Percentiles rank a stretch among this genome's conserved stretches.
phyloP scores from a whole-genome alignment of 2,888 invertebrate species.

The Pachymerium ferrugineum region DNA sequence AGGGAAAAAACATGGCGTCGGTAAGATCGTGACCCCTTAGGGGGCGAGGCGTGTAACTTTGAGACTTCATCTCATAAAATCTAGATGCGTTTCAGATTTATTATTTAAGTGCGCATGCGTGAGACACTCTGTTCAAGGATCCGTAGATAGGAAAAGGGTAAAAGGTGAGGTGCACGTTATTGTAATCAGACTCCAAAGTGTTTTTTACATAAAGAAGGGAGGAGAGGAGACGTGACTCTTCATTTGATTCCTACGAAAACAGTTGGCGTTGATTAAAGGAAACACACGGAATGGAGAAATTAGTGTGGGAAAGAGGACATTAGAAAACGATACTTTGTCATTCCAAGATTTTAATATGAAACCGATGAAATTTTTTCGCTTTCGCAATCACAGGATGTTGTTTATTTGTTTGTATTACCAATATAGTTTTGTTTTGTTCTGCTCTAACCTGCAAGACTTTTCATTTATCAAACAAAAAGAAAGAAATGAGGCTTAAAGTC shows the following conservation, averaged over 20 bases:
- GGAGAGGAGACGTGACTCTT: slow-evolving; percentile 23
- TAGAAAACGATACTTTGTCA: no score
- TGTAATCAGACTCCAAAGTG: not conserved
- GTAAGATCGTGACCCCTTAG: not conserved
- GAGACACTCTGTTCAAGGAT: not conserved
- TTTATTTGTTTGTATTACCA: no score
- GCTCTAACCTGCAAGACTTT: no score
- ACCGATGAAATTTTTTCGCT: no score
- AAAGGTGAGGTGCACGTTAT: slow-evolving; percentile 11
- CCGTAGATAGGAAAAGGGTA: slow-evolving; percentile 11
- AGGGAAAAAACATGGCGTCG: not conserved
- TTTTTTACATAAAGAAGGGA: slow-evolving; percentile 1
- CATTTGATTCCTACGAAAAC: slow-evolving; percentile 1
- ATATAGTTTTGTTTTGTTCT: no score
- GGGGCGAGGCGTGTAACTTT: slow-evolving; percentile 2
- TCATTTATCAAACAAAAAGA: no score
- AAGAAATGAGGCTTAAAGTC: no score
- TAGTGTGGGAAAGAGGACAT: no score
- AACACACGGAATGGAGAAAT: not conserved
- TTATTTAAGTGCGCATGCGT: slow-evolving; percentile 22
- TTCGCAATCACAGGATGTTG: no score
- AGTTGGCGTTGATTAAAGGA: slow-evolving; percentile 3
- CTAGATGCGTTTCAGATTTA: slow-evolving; percentile 17
- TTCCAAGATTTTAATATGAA: no score
- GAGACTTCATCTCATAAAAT: slow-evolving; percentile 27